Evolutionary conservation across 2,888 invertebrate species (phyloP).

Genomic region (Tenthredo livida): DNA sequence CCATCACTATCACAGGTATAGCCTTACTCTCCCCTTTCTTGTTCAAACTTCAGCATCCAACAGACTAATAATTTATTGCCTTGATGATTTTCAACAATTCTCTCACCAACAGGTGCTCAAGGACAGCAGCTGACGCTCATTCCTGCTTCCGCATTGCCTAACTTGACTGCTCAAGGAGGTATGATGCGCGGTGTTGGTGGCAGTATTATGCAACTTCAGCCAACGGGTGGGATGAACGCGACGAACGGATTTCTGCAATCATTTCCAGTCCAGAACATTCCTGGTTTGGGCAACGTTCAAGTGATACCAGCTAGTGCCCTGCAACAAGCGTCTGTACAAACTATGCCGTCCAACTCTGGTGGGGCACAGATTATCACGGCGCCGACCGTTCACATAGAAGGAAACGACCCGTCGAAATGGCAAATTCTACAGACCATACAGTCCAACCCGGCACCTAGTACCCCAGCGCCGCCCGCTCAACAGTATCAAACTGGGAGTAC

Average conservation of each 20-base stretch:
- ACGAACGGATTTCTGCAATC: constrained; percentile 80
- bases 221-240: constrained; percentile 78
- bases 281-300: constrained; percentile 91
- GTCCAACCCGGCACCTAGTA: constrained; percentile 64
- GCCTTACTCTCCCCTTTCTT: neutral
- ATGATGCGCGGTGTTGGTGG: constrained; percentile 76
- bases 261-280: constrained; percentile 88
- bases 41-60: neutral
- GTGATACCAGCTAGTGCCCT: constrained; percentile 86
- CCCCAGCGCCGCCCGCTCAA: constrained; percentile 74
- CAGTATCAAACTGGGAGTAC: constrained; percentile 64
- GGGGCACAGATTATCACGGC: constrained; percentile 71
- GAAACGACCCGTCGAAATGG: constrained; percentile 92
- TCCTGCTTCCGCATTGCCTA: constrained; percentile 83
- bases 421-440: constrained; percentile 83
- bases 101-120: constrained; percentile 80
- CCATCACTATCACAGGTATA: constrained; percentile 84
- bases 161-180: constrained; percentile 72
- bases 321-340: constrained; percentile 76
- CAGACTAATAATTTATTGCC: neutral
- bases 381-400: constrained; percentile 86
- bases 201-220: constrained; percentile 79
- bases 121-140: constrained; percentile 93
- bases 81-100: neutral
- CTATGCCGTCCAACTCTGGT: constrained; percentile 69